Percentiles rank a stretch among this genome's conserved stretches.
phyloP scores from a whole-genome alignment of 2,113 vertebrate species.

The Pterophyllum scalare region DNA sequence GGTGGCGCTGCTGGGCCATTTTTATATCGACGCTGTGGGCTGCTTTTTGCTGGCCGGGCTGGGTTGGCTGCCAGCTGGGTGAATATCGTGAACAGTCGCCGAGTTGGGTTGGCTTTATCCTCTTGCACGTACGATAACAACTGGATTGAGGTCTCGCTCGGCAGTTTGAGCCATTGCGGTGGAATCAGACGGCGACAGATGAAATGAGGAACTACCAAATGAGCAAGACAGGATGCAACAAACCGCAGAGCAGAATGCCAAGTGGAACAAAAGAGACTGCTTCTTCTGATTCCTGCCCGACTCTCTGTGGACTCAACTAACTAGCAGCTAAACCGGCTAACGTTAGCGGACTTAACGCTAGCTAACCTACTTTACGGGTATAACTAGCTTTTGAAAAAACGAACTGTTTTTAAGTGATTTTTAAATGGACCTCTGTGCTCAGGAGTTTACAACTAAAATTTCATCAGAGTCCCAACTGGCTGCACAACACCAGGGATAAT shows the following conservation, averaged over 20 bases:
- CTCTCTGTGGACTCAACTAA: slow-evolving; percentile 55
- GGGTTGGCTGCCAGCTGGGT: slow-evolving; percentile 45
- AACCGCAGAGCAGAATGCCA: slow-evolving; percentile 47
- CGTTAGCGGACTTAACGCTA: slow-evolving; percentile 51
- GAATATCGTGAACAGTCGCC: slow-evolving; percentile 44
- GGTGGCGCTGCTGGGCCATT: slow-evolving; percentile 38
- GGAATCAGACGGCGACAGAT: neutral
- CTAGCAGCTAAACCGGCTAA: slow-evolving; percentile 67
- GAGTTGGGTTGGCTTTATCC: slow-evolving; percentile 26
- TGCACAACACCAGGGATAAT: neutral
- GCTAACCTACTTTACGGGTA: slow-evolving; percentile 43
- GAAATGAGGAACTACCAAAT: neutral
- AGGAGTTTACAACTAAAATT: neutral
- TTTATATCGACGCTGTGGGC: neutral
- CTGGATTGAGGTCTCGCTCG: slow-evolving; percentile 30
- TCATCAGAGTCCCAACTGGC: neutral
- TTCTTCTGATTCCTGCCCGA: slow-evolving; percentile 31
- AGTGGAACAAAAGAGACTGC: slow-evolving; percentile 70
- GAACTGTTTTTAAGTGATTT: neutral
- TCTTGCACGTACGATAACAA: neutral
- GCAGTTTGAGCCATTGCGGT: neutral
- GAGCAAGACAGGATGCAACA: slow-evolving; percentile 41
- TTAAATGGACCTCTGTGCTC: neutral
- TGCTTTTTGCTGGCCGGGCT: slow-evolving; percentile 24
- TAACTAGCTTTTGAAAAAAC: neutral